Evolutionary conservation across 1,140 invertebrate genomes (phyloP), one percentile per base, ranked within the genome.

Genomic region (Drosophila cardini): DNA sequence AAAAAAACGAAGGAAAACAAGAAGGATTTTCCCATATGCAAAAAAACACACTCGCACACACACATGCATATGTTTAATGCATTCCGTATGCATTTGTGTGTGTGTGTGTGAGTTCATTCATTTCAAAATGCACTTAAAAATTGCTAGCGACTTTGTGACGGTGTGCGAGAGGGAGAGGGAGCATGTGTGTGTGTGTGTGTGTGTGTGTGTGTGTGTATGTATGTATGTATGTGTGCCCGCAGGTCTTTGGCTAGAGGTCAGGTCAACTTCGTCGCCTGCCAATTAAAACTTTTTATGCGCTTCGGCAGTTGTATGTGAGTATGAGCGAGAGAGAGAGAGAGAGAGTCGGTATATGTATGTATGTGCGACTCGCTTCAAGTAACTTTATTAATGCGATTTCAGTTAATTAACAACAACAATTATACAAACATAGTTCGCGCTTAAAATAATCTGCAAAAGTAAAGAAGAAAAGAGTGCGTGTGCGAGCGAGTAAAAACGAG

Each of bases 241-340:
- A 77, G 55, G 81, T 56, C 68, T 76, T 50, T 65, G 70, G 78
- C 78, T 73, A 87, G 79, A 73, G 82, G 83, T 86, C 82, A 86
- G 82, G 83, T 86, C 82, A 86, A 85, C 82, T 86, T 86, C 76
- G 83, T 87, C 83, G 83, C 76, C 84, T 86, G 83, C 84, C 83
- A 86, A 86, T 86, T 86, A 86, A 86, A 86, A 86, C 65, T 86
- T 86, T 86, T 79, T 87, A 83, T 86, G 76, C 79, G 79, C 79
- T 86, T 72, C 83, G 84, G 74, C 75, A 61, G 61, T 71, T 38
- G 48, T 21, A 40, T 26, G 50, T 38, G 62, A 8, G 26, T 32
- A n/a, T 38, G 13, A 26, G 53, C 62, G 9, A 38, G 43, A 34
- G 11, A 52, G 13, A 40, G 15, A 46, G 45, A 50, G 15, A 53